A percentile compares a stretch with the other conserved stretches of the same genome.
These are phyloP conservation scores for Cheumatopsyche charites DNA, from an alignment of 1,140 invertebrate genomes.

Conservation along the genomic window DNA sequence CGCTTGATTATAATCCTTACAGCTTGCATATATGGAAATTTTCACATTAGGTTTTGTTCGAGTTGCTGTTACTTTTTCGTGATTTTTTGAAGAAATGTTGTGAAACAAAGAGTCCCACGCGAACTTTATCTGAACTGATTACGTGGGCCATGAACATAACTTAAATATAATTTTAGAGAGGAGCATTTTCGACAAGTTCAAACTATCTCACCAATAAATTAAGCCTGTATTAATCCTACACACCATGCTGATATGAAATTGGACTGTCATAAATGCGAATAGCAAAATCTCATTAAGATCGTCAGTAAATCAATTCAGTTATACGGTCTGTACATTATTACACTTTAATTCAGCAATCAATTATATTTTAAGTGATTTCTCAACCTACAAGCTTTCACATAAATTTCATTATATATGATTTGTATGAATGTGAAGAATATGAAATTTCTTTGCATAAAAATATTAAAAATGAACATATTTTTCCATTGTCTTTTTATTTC, in stretches of 20 bases:
- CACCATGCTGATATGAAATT: not conserved
- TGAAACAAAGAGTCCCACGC: not conserved
- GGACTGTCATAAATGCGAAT: not conserved
- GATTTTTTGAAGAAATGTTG: not conserved
- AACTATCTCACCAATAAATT: slow-evolving; percentile 18
- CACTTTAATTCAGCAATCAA: not conserved
- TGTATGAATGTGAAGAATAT: too few relatives aligned
- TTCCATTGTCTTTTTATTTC: too few relatives aligned
- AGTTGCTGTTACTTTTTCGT: not conserved
- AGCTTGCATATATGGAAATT: not conserved
- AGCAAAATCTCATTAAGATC: slow-evolving; percentile 6
- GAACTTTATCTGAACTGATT: slow-evolving; percentile 2
- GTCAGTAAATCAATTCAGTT: not conserved
- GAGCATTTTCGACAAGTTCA: not conserved
- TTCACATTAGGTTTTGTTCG: not conserved
- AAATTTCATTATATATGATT: too few relatives aligned
- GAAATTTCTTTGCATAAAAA: too few relatives aligned
- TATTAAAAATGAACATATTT: too few relatives aligned
- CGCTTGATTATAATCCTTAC: not conserved
- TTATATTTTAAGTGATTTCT: slow-evolving; percentile 9
- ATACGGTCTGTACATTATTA: not conserved
- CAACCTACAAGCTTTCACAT: not conserved
- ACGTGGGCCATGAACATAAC: slow-evolving; percentile 7
- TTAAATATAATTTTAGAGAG: not conserved
- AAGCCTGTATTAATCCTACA: slow-evolving; percentile 4